A percentile compares a stretch with the other conserved stretches of the same genome.
Conservation (phyloP, 2,888 invertebrate genomes). For the Microplitis deprimator region DNA sequence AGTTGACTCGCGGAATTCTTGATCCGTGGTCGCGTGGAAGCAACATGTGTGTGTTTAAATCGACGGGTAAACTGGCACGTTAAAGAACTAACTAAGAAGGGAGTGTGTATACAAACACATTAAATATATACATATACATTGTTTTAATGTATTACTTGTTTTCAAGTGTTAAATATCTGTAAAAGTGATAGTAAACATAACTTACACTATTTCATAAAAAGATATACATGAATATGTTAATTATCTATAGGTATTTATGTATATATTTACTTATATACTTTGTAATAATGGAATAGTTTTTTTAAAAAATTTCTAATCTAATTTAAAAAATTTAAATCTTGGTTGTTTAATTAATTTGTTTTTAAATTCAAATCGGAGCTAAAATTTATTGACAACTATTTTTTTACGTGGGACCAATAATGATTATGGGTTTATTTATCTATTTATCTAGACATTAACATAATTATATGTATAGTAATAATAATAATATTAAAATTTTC, state of each 20-base stretch:
- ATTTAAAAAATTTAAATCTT: too few species aligned
- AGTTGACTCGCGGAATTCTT: constrained; percentile 26
- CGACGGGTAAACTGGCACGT: constrained; percentile 35
- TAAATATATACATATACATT: constrained; percentile 3
- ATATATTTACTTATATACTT: background rate
- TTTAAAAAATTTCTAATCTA: too few species aligned
- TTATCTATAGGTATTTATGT: background rate
- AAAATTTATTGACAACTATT: background rate
- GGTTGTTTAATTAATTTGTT: too few species aligned
- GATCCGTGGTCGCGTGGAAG: constrained; percentile 20
- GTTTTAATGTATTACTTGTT: too few species aligned
- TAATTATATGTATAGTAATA: background rate
- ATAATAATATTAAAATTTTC: too few species aligned
- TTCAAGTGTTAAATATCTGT: background rate
- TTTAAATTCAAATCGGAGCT: too few species aligned
- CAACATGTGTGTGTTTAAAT: constrained; percentile 31
- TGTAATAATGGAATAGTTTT: too few species aligned
- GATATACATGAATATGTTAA: background rate
- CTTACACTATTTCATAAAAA: background rate
- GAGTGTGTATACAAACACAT: background rate
- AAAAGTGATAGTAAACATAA: background rate
- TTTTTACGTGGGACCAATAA: background rate
- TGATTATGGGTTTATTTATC: background rate
- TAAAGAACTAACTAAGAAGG: constrained; percentile 11
- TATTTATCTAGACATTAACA: background rate